A percentile compares a stretch with the other conserved stretches of the same genome.
Evolutionary conservation across 2,797 vertebrate species (phyloP).

Genomic region (Podarcis siculus): DNA sequence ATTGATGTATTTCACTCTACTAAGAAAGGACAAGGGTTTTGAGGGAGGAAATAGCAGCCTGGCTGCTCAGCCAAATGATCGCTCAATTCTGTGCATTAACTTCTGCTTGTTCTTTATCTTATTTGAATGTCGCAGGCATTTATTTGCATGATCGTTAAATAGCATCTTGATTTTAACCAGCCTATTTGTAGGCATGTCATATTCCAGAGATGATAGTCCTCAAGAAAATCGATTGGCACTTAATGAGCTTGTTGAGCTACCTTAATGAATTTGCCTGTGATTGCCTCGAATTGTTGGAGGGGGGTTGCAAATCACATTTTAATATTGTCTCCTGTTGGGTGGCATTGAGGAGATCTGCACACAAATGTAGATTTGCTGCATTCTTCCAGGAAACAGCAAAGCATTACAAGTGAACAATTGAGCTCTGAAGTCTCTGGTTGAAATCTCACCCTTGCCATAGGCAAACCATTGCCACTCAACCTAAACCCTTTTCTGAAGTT

Average conservation of each 20-base stretch:
- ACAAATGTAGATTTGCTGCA: not conserved
- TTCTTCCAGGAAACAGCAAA: not conserved
- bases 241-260: conserved; percentile 36
- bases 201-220: conserved; percentile 24
- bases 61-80: not conserved
- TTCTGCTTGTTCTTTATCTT: conserved; percentile 31
- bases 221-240: conserved; percentile 3
- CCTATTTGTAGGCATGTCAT: conserved; percentile 15
- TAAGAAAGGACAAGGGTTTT: conserved; percentile 39
- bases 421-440: not conserved
- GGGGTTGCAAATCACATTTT: not conserved
- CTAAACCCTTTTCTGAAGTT: not conserved
- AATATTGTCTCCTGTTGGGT: not conserved
- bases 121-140: conserved; percentile 28
- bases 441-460: not conserved
- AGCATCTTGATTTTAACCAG: conserved; percentile 23
- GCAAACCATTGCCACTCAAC: not conserved
- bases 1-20: conserved; percentile 60
- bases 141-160: conserved; percentile 25
- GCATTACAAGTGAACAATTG: too few relatives aligned
- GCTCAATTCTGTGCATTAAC: not conserved
- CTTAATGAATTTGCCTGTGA: conserved; percentile 22
- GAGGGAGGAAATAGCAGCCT: not conserved
- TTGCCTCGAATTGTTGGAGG: not conserved
- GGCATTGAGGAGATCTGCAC: not conserved